Conservation (phyloP, 2,113 vertebrate genomes). For the Apaloderma vittatum region DNA sequence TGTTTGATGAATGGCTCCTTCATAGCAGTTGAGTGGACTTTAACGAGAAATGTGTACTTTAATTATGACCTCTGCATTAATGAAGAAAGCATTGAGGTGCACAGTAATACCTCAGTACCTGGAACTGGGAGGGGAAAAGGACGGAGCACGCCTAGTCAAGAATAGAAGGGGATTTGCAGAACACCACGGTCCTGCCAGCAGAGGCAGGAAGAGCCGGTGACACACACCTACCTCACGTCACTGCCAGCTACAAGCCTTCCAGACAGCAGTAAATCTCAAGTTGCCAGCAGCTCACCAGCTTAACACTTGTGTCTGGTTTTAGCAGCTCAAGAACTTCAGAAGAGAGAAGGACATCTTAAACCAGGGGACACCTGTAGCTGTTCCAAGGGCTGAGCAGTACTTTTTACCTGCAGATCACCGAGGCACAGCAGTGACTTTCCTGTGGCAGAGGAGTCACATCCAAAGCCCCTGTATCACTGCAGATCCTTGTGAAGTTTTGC, state of each 20-base stretch:
- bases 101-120: neutral
- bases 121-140: neutral
- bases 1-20: neutral
- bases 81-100: neutral
- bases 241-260: neutral
- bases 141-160: too few species aligned
- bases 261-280: neutral
- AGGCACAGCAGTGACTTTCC: neutral
- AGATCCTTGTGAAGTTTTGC: neutral
- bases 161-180: neutral
- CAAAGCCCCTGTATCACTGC: neutral
- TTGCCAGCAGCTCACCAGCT: neutral
- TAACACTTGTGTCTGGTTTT: neutral
- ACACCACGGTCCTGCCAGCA: neutral
- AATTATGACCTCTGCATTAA: neutral
- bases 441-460: neutral
- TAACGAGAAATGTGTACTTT: neutral
- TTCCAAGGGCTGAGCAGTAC: neutral
- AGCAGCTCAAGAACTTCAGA: neutral
- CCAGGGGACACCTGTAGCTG: neutral
- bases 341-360: neutral
- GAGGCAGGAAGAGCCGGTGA: accelerated
- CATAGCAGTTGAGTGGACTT: neutral
- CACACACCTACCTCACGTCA: too few species aligned
- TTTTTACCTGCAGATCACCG: too few species aligned